phyloP scores from a whole-genome alignment of 2,113 vertebrate genomes.

The Lutjanus erythropterus region DNA sequence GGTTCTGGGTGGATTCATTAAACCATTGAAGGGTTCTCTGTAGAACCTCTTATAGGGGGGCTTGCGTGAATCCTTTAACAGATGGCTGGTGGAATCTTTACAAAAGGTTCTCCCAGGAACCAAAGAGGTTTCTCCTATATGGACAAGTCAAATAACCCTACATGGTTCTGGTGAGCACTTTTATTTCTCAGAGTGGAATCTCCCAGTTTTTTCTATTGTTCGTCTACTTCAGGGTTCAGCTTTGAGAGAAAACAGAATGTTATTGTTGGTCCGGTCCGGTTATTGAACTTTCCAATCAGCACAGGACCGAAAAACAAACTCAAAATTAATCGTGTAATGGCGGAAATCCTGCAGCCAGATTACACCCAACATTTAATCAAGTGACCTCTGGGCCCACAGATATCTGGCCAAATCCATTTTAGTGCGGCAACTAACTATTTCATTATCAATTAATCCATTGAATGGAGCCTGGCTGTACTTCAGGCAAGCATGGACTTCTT shows the following conservation, averaged over 20 bases:
- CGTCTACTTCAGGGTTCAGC: not conserved
- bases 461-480: not conserved
- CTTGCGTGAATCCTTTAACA: too few species aligned
- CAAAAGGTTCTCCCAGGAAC: too few species aligned
- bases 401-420: slow-evolving; percentile 18
- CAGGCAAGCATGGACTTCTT: not conserved
- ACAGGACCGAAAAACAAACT: not conserved
- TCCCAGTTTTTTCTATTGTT: too few species aligned
- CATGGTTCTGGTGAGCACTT: too few species aligned
- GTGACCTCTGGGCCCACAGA: slow-evolving; percentile 2
- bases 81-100: too few species aligned
- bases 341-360: slow-evolving; percentile 11
- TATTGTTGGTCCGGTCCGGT: too few species aligned
- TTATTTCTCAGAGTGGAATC: too few species aligned
- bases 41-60: too few species aligned
- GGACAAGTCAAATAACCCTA: too few species aligned
- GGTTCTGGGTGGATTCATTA: too few species aligned
- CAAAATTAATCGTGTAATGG: not conserved
- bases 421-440: not conserved
- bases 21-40: too few species aligned
- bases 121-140: too few species aligned
- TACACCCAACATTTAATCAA: slow-evolving; percentile 14
- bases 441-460: not conserved
- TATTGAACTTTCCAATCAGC: not conserved
- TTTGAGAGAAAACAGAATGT: not conserved